Evolutionary conservation across 2,113 vertebrate genomes (phyloP), one percentile per base, ranked within the genome.

Genomic region (Thermophis baileyi): DNA sequence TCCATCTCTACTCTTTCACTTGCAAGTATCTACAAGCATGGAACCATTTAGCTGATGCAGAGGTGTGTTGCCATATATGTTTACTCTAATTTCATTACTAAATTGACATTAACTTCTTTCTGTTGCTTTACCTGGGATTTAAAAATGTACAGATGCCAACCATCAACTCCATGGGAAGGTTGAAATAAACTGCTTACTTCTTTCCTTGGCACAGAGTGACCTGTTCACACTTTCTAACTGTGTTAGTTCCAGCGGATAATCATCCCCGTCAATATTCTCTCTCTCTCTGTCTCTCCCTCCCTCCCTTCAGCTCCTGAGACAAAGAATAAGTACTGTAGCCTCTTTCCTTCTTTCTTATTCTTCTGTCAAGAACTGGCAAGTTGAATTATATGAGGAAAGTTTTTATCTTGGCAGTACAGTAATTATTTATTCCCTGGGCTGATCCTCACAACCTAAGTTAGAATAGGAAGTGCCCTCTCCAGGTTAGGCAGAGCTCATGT

Each of bases 171-270:
- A 40, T 35, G 14, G n/a, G 50, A 85, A 53, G 35, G 11, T 25
- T 51, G 46, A 44, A 85, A 53, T 86, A 86, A 91, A 91, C 40
- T 54, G 49, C 50, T 54, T 91, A 40, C 81, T 53, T 55, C 46
- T 44, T 40, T 47, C 54, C 25, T 27, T 40, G 46, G 27, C 10
- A 81, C 60, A 40, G 49, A 51, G 5, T 30, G 12, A 4, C 51
- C 74, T 46, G 74, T 25, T 91, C 81, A 86, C 90, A 91, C 74
- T 53, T 91, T 86, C 53, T 55, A 44, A 46, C 25, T 30, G 8
- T 90, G 57, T 86, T 85, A 85, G 50, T 86, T 91, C 40, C 51
- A 86, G 81, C 27, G 25, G 74, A 85, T 91, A 91, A 86, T 91
- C 1, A 86, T 12, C 47, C 55, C 90, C 20, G 8, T 55, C 90